Evolutionary conservation across 2,888 invertebrate species (phyloP).

Genomic region (Serrognathus titanus): DNA sequence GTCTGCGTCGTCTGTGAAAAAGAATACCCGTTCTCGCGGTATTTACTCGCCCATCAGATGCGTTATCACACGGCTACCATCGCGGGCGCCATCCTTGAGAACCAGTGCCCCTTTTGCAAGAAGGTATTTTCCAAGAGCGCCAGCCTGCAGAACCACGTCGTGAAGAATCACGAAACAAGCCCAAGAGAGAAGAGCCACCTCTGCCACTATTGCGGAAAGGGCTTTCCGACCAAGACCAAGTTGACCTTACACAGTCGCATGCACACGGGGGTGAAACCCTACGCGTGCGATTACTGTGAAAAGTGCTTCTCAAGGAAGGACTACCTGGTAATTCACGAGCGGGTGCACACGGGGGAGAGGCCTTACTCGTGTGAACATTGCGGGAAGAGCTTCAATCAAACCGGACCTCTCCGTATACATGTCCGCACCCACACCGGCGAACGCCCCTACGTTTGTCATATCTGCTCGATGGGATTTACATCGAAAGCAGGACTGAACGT

Average conservation of each 20-base stretch:
- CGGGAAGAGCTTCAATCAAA: slow-evolving; percentile 31
- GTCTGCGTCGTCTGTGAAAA: slow-evolving; percentile 49
- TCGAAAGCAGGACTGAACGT: slow-evolving; percentile 46
- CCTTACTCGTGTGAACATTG: slow-evolving; percentile 34
- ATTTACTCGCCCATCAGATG: slow-evolving; percentile 36
- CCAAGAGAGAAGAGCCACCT: slow-evolving; percentile 35
- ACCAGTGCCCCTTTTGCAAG: slow-evolving; percentile 38
- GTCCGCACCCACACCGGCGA: slow-evolving; percentile 31
- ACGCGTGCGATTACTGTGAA: slow-evolving; percentile 33
- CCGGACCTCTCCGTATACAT: slow-evolving; percentile 27
- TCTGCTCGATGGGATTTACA: slow-evolving; percentile 31
- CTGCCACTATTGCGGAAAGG: slow-evolving; percentile 43
- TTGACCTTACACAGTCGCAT: slow-evolving; percentile 33
- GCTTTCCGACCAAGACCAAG: slow-evolving; percentile 26
- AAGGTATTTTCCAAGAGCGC: slow-evolving; percentile 36
- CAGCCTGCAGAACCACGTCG: slow-evolving; percentile 50
- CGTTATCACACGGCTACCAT: slow-evolving; percentile 40
- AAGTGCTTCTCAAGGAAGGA: slow-evolving; percentile 34
- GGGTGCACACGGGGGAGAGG: slow-evolving; percentile 35
- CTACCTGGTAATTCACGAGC: slow-evolving; percentile 31
- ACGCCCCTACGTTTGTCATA: slow-evolving; percentile 30
- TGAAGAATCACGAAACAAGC: slow-evolving; percentile 36
- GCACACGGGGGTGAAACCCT: slow-evolving; percentile 35
- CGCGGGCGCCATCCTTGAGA: slow-evolving; percentile 46
- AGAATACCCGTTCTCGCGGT: slow-evolving; percentile 41